phyloP scores from a whole-genome alignment of 2,888 invertebrate genomes.

The Sarcophaga variegata region DNA sequence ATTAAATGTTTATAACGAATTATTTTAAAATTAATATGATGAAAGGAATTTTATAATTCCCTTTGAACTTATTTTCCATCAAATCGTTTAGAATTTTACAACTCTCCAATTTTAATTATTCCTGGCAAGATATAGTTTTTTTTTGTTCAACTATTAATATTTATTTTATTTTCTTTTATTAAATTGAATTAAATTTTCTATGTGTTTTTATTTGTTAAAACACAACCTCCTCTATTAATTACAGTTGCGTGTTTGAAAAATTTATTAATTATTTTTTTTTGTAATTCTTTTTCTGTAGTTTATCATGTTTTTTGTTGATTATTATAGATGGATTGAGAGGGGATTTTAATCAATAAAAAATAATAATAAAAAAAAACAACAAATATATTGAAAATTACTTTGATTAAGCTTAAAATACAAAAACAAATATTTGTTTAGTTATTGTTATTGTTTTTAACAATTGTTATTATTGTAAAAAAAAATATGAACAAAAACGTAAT shows the following conservation, averaged over 20 bases:
- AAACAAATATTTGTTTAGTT: conserved; percentile 51
- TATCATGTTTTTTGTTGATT: conserved; percentile 31
- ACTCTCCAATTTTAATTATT: too few species aligned
- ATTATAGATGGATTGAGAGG: background rate
- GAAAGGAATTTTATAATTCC: too few species aligned
- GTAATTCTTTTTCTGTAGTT: conserved; percentile 5
- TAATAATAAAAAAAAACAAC: conserved; percentile 34
- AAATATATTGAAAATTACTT: conserved; percentile 62
- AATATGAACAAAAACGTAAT: background rate
- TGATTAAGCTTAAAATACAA: conserved; percentile 42
- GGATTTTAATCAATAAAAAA: conserved; percentile 61
- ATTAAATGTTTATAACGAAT: too few species aligned
- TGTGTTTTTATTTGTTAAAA: background rate
- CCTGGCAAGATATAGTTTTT: too few species aligned
- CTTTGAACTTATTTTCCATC: too few species aligned
- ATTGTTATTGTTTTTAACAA: conserved; percentile 34
- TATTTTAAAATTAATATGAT: too few species aligned
- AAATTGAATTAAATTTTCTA: too few species aligned
- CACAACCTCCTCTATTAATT: too few species aligned
- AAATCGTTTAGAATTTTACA: too few species aligned
- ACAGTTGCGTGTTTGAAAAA: background rate
- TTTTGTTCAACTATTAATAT: too few species aligned
- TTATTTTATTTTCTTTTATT: too few species aligned
- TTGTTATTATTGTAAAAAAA: background rate
- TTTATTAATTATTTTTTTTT: background rate